phyloP scores from a whole-genome alignment of 2,113 vertebrate species.

The Naja naja region DNA sequence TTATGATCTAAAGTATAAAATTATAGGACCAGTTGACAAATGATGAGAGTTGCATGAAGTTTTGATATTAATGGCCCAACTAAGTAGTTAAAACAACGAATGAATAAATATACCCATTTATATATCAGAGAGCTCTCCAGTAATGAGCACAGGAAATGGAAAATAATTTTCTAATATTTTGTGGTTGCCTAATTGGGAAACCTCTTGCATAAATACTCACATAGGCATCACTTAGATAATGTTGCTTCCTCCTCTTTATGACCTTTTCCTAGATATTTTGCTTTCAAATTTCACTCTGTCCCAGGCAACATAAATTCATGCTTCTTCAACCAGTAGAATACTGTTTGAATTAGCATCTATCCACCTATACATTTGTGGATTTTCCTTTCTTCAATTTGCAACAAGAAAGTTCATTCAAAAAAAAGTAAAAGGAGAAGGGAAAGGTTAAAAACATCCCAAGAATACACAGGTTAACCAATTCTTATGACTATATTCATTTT shows the following conservation, averaged over 20 bases:
- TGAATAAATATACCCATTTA: background rate
- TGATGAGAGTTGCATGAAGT: background rate
- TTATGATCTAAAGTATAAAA: background rate
- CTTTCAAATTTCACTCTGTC: background rate
- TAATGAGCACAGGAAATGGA: background rate
- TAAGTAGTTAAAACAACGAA: background rate
- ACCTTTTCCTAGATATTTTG: background rate
- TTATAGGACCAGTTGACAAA: background rate
- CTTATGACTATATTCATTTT: background rate
- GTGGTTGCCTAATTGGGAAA: background rate
- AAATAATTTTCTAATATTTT: background rate
- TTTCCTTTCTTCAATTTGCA: background rate
- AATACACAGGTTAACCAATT: background rate
- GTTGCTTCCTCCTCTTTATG: background rate
- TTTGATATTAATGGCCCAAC: fast-evolving
- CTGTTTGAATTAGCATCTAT: background rate
- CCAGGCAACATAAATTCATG: background rate
- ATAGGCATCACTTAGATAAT: background rate
- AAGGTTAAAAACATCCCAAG: background rate
- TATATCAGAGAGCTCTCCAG: background rate
- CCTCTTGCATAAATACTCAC: background rate
- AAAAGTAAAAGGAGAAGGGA: background rate
- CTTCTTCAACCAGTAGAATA: background rate
- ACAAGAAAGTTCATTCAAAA: background rate
- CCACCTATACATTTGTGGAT: background rate